phyloP scores from a whole-genome alignment of 2,888 invertebrate genomes.

The Apodemia duryi region DNA sequence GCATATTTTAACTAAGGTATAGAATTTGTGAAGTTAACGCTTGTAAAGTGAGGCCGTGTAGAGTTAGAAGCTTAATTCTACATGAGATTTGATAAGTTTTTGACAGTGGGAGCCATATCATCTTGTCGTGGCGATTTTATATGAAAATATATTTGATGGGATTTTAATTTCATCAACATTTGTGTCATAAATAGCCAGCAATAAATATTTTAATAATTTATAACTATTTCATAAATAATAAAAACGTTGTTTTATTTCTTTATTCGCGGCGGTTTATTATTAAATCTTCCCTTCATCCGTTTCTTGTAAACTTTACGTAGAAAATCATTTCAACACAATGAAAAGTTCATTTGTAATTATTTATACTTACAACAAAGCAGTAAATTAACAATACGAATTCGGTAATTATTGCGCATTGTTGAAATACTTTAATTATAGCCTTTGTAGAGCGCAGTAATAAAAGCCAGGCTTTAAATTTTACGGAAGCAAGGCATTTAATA shows the following conservation, averaged over 20 bases:
- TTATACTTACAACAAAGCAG: slow-evolving; percentile 12
- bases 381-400: slow-evolving; percentile 6
- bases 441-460: slow-evolving; percentile 8
- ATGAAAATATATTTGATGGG: too few species aligned
- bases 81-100: too few species aligned
- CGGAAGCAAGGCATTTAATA: neutral
- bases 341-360: slow-evolving; percentile 2
- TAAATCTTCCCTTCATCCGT: neutral
- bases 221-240: too few species aligned
- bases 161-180: too few species aligned
- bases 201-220: too few species aligned
- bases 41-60: too few species aligned
- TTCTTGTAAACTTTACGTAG: neutral
- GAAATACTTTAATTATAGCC: slow-evolving; percentile 6
- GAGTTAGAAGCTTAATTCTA: too few species aligned
- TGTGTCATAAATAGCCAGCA: too few species aligned
- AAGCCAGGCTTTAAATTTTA: slow-evolving; percentile 10
- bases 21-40: too few species aligned
- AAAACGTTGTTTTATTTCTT: neutral
- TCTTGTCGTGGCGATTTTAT: too few species aligned
- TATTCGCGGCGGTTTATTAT: neutral
- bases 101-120: too few species aligned
- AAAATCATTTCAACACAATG: slow-evolving; percentile 5
- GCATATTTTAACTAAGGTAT: too few species aligned
- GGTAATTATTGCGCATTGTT: slow-evolving; percentile 15